Evolutionary conservation across 2,888 invertebrate species (phyloP).

Genomic region (Hydroisotoma schaefferi): DNA sequence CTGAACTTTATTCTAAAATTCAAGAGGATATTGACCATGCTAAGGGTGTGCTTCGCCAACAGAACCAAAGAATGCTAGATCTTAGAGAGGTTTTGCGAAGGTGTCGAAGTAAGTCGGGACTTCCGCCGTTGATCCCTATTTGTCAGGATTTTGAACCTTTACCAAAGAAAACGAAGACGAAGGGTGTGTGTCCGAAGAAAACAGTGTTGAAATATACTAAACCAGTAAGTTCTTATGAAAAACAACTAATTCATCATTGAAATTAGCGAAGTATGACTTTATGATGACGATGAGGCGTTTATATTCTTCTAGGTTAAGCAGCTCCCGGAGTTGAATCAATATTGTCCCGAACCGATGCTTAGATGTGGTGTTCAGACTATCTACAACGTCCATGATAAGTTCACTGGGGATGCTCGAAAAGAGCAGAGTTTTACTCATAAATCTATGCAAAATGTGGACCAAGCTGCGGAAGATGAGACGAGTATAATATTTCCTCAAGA

Average conservation of each 20-base stretch:
- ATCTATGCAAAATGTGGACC: not conserved
- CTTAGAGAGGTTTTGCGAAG: slow-evolving; percentile 26
- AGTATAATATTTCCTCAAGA: not conserved
- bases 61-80: slow-evolving; percentile 4
- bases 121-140: slow-evolving; percentile 34
- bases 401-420: not conserved
- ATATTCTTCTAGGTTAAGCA: too few species aligned
- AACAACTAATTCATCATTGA: not conserved
- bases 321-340: slow-evolving; percentile 18
- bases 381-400: not conserved
- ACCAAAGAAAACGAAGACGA: not conserved
- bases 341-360: slow-evolving; percentile 14
- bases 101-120: slow-evolving; percentile 38
- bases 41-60: not conserved
- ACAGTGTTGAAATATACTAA: too few species aligned
- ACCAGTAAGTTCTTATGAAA: too few species aligned
- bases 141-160: not conserved
- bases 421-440: not conserved
- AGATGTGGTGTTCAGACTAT: slow-evolving; percentile 20
- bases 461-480: not conserved
- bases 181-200: too few species aligned
- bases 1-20: too few species aligned
- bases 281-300: slow-evolving; percentile 2
- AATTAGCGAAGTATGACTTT: slow-evolving; percentile 6
- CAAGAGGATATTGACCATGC: slow-evolving; percentile 8